Base-by-base conservation (phyloP, 2,797 vertebrate genomes). In the Triplophysa bombifrons region DNA sequence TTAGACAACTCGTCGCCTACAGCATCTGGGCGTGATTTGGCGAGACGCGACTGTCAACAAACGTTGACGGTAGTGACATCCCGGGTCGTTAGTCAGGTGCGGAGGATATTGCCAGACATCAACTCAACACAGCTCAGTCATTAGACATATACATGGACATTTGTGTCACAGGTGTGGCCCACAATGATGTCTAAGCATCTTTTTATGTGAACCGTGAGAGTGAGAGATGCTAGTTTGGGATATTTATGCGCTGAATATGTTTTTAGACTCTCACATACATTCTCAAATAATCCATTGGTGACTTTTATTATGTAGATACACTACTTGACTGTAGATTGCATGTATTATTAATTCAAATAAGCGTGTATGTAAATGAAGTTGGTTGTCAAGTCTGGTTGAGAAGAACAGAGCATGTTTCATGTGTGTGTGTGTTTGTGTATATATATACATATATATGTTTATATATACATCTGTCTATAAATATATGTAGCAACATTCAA, bases 11-110 rank as follows among this genome's bases (percentile, higher is more conserved):
- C 46, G n/a, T 66, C 67, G 67, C 61, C 51, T 14, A 20, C 53
- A 55, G 53, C 53, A 50, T 66, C 44, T 71, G 30, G 58, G 44
- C 48, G 53, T 77, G 38, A 72, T 56, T 38, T 72, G 70, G 27
- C 0, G 20, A 64, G 17, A 72, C 63, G 68, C 58, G 12, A 2
- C 34, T 78, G 78, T 78, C 74, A 68, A 69, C 64, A 68, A 53
- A 65, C 25, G n/a, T 71, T 81, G 60, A 74, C n/a, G 48, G 72
- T 68, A 46, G 74, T 84, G 83, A 72, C 83, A 82, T 48, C 38
- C 3, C 67, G 27, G 81, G 74, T 78, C 76, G 82, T 83, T 85
- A 85, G 67, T 44, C 65, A 64, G 74, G 48, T 61, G n/a, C 41
- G 22, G 61, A 61, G 66, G 51, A 65, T 78, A 70, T 81, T 83